Conservation (phyloP, 2,888 invertebrate genomes). For the Spisula solida region DNA sequence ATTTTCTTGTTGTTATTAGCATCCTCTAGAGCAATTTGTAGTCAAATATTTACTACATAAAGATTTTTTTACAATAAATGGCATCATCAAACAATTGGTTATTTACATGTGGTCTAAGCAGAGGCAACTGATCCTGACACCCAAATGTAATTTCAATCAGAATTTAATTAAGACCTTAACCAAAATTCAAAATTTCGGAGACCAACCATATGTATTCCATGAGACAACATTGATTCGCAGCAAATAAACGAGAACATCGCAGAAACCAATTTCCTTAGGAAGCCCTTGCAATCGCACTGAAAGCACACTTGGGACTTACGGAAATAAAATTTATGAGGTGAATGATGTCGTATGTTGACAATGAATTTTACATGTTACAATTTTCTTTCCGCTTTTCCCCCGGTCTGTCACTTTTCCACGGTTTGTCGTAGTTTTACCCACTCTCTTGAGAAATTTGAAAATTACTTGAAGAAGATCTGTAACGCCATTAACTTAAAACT, state of each 20-base stretch:
- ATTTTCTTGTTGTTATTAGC: too few relatives aligned
- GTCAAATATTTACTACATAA: too few relatives aligned
- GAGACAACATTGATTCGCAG: neutral
- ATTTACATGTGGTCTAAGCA: neutral
- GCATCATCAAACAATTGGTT: too few relatives aligned
- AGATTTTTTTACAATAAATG: too few relatives aligned
- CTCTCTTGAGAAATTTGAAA: slow-evolving; percentile 11
- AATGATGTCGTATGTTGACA: slow-evolving; percentile 21
- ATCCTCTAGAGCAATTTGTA: too few relatives aligned
- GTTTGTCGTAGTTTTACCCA: neutral
- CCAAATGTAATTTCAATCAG: neutral
- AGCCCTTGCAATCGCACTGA: slow-evolving; percentile 3
- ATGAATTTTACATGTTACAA: slow-evolving; percentile 24
- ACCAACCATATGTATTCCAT: neutral
- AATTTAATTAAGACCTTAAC: slow-evolving; percentile 6
- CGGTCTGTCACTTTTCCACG: neutral
- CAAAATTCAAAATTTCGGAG: neutral
- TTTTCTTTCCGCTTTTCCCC: neutral
- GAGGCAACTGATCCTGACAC: neutral
- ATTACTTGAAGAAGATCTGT: neutral
- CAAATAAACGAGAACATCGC: neutral
- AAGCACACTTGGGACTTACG: neutral
- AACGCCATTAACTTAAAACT: neutral
- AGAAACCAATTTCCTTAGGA: slow-evolving; percentile 1
- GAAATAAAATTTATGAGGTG: slow-evolving; percentile 24